A percentile compares a stretch with the other conserved stretches of the same genome.
These are phyloP conservation scores for Tragelaphus imberbis DNA, from an alignment of 2,113 vertebrate genomes.

Conservation along the genomic window DNA sequence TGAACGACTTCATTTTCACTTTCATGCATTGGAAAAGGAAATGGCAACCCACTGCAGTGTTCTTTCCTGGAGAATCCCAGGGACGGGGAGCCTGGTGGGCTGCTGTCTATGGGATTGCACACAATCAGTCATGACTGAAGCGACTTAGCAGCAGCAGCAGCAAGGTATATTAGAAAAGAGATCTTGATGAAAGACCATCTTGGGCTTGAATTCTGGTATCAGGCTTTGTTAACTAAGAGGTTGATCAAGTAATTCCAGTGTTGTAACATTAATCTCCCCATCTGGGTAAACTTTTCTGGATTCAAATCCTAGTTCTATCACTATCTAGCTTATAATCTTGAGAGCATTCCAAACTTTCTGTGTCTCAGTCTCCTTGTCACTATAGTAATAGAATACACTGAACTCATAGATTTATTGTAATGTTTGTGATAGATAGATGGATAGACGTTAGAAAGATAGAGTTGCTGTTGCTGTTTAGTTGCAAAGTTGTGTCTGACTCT, in stretches of 20 bases:
- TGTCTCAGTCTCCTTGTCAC: not conserved
- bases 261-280: not conserved
- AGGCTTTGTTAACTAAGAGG: not conserved
- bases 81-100: too few relatives aligned
- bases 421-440: not conserved
- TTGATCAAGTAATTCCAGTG: not conserved
- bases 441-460: not conserved
- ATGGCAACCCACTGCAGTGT: too few relatives aligned
- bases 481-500: not conserved
- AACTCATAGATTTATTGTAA: not conserved
- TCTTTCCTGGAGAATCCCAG: too few relatives aligned
- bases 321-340: not conserved
- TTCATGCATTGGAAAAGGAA: too few relatives aligned
- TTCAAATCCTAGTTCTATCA: not conserved
- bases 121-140: too few relatives aligned
- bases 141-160: too few relatives aligned
- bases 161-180: not conserved
- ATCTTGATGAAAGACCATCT: not conserved
- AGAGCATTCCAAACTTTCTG: not conserved
- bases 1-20: too few relatives aligned
- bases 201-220: not conserved
- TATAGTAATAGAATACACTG: not conserved
- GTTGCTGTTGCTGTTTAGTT: not conserved
- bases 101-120: too few relatives aligned
- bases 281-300: not conserved